Conservation (phyloP, 1,140 invertebrate species). For the Bathynomus jamesi region DNA sequence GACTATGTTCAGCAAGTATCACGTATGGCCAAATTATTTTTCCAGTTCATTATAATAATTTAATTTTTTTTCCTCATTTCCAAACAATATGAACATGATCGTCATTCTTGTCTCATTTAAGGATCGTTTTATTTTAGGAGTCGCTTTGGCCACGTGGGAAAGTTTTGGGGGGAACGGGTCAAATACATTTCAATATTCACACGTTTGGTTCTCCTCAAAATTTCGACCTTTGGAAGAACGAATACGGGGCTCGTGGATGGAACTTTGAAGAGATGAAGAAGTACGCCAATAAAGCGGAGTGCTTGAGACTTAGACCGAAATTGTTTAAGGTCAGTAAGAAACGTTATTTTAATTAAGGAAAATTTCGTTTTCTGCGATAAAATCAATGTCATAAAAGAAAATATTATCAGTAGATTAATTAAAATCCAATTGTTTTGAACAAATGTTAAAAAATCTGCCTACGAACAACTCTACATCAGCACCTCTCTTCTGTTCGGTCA, state of each 20-base stretch:
- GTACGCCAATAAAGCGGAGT: conserved; percentile 25
- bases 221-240: conserved; percentile 65
- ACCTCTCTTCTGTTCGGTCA: no score
- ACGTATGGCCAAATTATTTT: no score
- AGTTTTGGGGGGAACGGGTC: conserved; percentile 73
- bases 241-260: conserved; percentile 56
- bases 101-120: no score
- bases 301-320: conserved; percentile 18
- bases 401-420: no score
- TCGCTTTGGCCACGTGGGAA: conserved; percentile 68
- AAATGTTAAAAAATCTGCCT: no score
- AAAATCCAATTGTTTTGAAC: no score
- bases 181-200: conserved; percentile 77
- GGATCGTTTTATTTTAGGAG: conserved; percentile 12
- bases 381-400: no score
- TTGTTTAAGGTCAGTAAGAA: conserved; percentile 18
- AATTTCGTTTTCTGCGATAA: neutral
- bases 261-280: conserved; percentile 55
- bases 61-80: no score
- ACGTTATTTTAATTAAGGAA: neutral
- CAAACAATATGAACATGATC: no score
- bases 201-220: conserved; percentile 69
- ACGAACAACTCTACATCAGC: no score
- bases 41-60: no score
- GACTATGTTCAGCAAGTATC: no score